phyloP scores from a whole-genome alignment of 2,113 vertebrate genomes.

The Epinephelus moara region DNA sequence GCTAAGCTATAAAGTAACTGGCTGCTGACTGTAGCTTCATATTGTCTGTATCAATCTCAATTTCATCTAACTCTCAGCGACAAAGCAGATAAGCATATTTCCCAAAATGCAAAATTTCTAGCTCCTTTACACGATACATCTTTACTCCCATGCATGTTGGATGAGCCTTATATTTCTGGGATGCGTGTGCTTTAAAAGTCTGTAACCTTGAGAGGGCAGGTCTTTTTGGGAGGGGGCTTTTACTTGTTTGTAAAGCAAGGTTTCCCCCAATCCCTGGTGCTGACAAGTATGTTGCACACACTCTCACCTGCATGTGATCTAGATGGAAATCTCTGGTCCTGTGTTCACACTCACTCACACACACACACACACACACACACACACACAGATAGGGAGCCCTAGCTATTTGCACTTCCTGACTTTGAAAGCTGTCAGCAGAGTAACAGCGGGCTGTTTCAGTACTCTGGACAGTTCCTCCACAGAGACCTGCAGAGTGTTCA shows the following conservation, averaged over 20 bases:
- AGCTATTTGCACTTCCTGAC: conserved; percentile 75
- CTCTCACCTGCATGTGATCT: conserved; percentile 58
- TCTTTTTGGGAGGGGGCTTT: not conserved
- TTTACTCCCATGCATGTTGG: not conserved
- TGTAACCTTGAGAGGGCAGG: conserved; percentile 39
- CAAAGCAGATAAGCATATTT: not conserved
- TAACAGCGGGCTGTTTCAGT: conserved; percentile 65
- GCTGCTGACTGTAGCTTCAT: not conserved
- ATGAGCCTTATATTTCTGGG: not conserved
- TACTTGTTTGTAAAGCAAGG: conserved; percentile 43
- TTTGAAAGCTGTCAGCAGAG: conserved; percentile 72
- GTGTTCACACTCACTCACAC: conserved; percentile 60
- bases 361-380: conserved; percentile 33
- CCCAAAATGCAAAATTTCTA: not conserved
- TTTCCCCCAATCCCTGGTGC: conserved; percentile 35
- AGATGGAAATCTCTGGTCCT: conserved; percentile 77
- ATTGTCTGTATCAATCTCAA: not conserved
- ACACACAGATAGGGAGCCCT: not conserved
- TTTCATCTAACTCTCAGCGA: not conserved
- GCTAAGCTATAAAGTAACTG: not conserved
- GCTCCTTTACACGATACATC: not conserved
- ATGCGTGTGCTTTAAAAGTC: conserved; percentile 22
- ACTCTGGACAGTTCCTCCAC: conserved; percentile 77
- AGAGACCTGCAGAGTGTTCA: conserved; percentile 59
- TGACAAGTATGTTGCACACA: conserved; percentile 64